Conservation (phyloP, 2,888 invertebrate species). For the Tinea semifulvella region DNA sequence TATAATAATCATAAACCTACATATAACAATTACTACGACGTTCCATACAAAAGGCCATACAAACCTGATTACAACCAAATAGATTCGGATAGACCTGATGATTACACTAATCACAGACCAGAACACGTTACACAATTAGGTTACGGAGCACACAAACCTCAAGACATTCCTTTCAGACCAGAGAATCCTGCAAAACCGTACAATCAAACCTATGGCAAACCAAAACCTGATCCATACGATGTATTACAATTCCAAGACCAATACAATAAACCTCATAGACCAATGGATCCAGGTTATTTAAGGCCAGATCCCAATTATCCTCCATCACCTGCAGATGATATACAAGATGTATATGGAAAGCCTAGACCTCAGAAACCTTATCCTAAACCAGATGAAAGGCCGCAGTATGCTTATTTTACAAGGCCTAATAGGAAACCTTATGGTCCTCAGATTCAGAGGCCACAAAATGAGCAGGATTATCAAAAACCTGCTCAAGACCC, state of each 20-base stretch:
- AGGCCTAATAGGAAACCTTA: constrained; percentile 44
- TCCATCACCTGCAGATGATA: constrained; percentile 26
- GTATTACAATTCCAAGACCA: constrained; percentile 37
- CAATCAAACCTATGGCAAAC: constrained; percentile 16
- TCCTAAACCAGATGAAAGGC: constrained; percentile 32
- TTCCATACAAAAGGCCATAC: constrained; percentile 26
- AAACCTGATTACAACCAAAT: constrained; percentile 22
- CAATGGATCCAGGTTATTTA: constrained; percentile 22
- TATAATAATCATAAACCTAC: constrained; percentile 3
- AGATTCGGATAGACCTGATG: constrained; percentile 41
- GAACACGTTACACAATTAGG: constrained; percentile 38
- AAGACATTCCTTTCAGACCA: constrained; percentile 38
- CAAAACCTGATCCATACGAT: constrained; percentile 37
- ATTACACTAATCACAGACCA: constrained; percentile 34
- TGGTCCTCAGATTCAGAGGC: constrained; percentile 23
- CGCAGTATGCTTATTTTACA: constrained; percentile 41
- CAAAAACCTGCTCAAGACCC: constrained; percentile 21
- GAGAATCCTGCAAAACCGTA: constrained; percentile 22
- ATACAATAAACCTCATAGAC: constrained; percentile 20
- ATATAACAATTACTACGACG: constrained; percentile 16
- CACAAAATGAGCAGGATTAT: constrained; percentile 24
- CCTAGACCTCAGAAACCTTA: constrained; percentile 24
- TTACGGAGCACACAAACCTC: constrained; percentile 43
- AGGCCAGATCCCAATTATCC: constrained; percentile 34
- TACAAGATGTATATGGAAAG: constrained; percentile 29